A percentile compares a stretch with the other conserved stretches of the same genome.
phyloP scores from a whole-genome alignment of 2,113 vertebrate genomes.

The Podilymbus podiceps region DNA sequence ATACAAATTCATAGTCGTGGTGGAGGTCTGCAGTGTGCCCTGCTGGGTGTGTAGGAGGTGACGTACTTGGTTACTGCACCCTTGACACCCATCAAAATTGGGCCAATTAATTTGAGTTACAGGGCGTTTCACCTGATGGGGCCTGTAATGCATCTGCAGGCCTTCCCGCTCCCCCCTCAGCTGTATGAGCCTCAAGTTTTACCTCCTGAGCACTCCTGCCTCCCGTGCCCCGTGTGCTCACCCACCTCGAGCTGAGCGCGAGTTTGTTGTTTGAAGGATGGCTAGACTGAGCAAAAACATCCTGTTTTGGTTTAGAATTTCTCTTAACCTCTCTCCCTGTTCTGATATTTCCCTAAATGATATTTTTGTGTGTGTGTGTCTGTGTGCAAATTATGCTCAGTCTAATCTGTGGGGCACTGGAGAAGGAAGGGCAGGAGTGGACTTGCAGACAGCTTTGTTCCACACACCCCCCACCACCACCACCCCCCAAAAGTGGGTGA shows the following conservation, averaged over 20 bases:
- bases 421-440: not conserved
- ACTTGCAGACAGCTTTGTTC: not conserved
- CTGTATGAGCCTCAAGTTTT: not conserved
- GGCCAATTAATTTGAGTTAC: accelerated
- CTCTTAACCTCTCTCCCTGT: not conserved
- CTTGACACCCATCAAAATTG: accelerated
- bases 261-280: not conserved
- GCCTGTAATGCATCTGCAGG: not conserved
- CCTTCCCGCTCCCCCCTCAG: accelerated
- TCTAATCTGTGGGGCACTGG: not conserved
- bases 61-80: not conserved
- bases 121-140: accelerated
- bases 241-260: accelerated
- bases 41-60: accelerated
- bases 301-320: slow-evolving; percentile 43
- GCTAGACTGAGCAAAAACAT: slow-evolving; percentile 35
- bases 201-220: accelerated
- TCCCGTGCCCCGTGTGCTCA: accelerated
- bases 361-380: too few relatives aligned
- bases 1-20: accelerated
- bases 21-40: not conserved
- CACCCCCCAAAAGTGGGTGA: not conserved
- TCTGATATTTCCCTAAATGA: not conserved
- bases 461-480: not conserved
- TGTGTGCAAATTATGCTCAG: accelerated